Base-by-base conservation (phyloP, 37 sponge, comb jelly and placozoan genomes). In the Agelas oroides region DNA sequence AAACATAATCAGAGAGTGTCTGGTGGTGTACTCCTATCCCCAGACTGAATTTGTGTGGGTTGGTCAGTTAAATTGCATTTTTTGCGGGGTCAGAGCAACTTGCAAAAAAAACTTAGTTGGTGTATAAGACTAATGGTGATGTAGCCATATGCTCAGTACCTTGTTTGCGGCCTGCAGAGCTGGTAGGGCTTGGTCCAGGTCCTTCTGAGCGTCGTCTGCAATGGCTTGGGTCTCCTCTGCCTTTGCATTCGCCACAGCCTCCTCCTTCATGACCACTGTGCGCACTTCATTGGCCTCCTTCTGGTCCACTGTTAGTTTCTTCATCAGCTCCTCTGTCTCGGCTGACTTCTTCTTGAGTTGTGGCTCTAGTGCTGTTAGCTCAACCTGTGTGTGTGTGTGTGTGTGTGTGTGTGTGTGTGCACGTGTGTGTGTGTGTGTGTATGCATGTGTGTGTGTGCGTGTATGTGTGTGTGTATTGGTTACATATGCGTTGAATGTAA, bases 111-210 rank as follows among this genome's bases (percentile, higher is more conserved):
- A n/a, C n/a, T n/a, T n/a, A n/a, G n/a, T n/a, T n/a, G n/a, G n/a
- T n/a, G n/a, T n/a, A n/a, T n/a, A n/a, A n/a, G n/a, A n/a, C n/a
- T n/a, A n/a, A n/a, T n/a, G n/a, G n/a, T n/a, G n/a, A n/a, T n/a
- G n/a, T n/a, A n/a, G n/a, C n/a, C n/a, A n/a, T n/a, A n/a, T 46
- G 46, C 46, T 46, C 6, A 3, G 8, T 67, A 93, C 94, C 78
- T 91, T 98, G 74, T 94, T 98, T 25, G 99, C 99, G 61, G 95
- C 95, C 25, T 94, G 52, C 46, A 99, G 86, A 34, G 98, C 97
- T 24, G 99, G 99, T 3, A 99, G 60, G 13, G 99, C 99, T 82
- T 95, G 91, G 73, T 99, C 97, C 27, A 99, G 80, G 68, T 99
- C 99, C 52, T 89, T 91, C 84, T 99, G 95, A 37, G 99, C 99